Conservation (phyloP, 2,888 invertebrate species). For the Sesia apiformis region DNA sequence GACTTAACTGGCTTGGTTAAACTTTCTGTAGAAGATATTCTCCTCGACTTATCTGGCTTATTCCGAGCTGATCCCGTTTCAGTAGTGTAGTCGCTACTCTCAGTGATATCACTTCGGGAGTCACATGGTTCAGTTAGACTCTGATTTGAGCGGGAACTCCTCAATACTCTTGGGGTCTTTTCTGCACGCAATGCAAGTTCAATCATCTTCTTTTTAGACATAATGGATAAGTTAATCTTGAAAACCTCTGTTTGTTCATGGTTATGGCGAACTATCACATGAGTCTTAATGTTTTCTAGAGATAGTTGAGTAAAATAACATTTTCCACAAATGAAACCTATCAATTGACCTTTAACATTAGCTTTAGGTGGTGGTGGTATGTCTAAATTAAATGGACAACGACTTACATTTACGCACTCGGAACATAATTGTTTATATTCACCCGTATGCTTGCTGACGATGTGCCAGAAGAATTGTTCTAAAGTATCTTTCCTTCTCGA, state of each 20-base stretch:
- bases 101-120: conserved; percentile 23
- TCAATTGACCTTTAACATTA: conserved; percentile 45
- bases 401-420: conserved; percentile 60
- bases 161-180: conserved; percentile 20
- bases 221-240: conserved; percentile 47
- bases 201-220: conserved; percentile 34
- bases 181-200: conserved; percentile 18
- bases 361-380: conserved; percentile 61
- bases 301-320: conserved; percentile 84
- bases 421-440: conserved; percentile 82
- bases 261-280: conserved; percentile 74
- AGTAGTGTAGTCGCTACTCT: conserved; percentile 11
- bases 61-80: conserved; percentile 8
- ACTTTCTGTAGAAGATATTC: conserved; percentile 1
- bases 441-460: conserved; percentile 82
- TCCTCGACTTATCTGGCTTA: background rate
- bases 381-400: conserved; percentile 43
- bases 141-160: conserved; percentile 34
- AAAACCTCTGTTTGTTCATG: conserved; percentile 60
- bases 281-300: conserved; percentile 74
- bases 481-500: conserved; percentile 28
- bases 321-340: conserved; percentile 79
- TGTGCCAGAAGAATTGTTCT: conserved; percentile 80
- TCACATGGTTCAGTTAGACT: conserved; percentile 24
- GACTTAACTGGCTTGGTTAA: conserved; percentile 22